Conservation (phyloP, 2,888 invertebrate species). For the Phytoseiulus persimilis region DNA sequence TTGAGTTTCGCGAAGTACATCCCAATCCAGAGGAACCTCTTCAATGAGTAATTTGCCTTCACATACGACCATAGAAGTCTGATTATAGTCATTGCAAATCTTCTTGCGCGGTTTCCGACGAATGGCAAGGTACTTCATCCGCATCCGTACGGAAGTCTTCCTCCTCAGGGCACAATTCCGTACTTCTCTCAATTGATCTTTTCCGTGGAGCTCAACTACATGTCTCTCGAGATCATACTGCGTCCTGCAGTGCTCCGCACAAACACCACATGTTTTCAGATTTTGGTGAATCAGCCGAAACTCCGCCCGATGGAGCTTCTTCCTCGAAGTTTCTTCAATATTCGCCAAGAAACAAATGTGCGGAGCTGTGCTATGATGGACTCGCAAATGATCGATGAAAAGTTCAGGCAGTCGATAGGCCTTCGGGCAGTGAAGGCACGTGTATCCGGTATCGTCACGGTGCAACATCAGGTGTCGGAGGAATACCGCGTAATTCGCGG, state of each 20-base stretch:
- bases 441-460: not conserved
- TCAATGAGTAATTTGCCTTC: slow-evolving; percentile 15
- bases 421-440: not conserved
- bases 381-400: slow-evolving; percentile 12
- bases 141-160: not conserved
- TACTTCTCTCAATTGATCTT: not conserved
- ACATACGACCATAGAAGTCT: not conserved
- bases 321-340: not conserved
- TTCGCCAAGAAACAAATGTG: slow-evolving; percentile 21
- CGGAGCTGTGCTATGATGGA: slow-evolving; percentile 14
- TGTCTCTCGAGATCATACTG: slow-evolving; percentile 24
- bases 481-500: not conserved
- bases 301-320: not conserved
- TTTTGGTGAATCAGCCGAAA: slow-evolving; percentile 12
- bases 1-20: not conserved
- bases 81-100: not conserved
- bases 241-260: slow-evolving; percentile 19
- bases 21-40: not conserved
- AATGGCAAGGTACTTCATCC: not conserved
- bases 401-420: not conserved
- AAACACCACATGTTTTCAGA: slow-evolving; percentile 16
- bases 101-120: not conserved
- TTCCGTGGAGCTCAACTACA: slow-evolving; percentile 7
- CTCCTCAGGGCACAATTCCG: not conserved
- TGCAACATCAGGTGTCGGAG: slow-evolving; percentile 30